Evolutionary conservation across 2,888 invertebrate species (phyloP), one percentile per base, ranked within the genome.

Genomic region (Acholoe squamosa): DNA sequence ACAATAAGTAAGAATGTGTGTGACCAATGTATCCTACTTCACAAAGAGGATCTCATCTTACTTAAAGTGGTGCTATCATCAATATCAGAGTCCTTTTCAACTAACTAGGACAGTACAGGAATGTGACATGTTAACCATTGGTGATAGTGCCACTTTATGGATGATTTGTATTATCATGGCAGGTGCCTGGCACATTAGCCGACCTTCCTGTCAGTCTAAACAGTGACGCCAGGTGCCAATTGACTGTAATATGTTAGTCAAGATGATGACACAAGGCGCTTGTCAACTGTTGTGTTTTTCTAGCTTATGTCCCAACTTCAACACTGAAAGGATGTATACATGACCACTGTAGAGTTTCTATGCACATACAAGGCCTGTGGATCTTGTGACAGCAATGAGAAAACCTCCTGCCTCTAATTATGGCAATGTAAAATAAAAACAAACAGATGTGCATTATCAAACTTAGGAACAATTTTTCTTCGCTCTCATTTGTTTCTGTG

Each of bases 361-460:
- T 71, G 25, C 71, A 28, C 71, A n/a, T n/a, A 71, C 71, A n/a
- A 25, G 25, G 28, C 31, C 25, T 5, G 25, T 28, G 28, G 12
- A 71, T 3, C 10, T 3, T 14, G 28, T 71, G 31, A 7, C 31
- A 71, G 14, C 14, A 3, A 16, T n/a, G n/a, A 67, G 14, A 7
- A 67, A n/a, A n/a, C 71, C 28, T 14, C 71, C 0, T 14, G 25
- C 28, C 71, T 14, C 19, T 1, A 28, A 16, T 71, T n/a, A 25
- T 14, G 19, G 71, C 71, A n/a, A 25, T 71, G 71, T 71, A 71
- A 28, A 71, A 71, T 14, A 61, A 25, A 28, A n/a, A 0, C 0
- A 71, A 71, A 28, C 43, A 43, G 43, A n/a, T 71, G 71, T 71
- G 71, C 71, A 28, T 71, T 71, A 7, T 71, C 25, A 71, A 28